phyloP scores from a whole-genome alignment of 2,113 vertebrate genomes.

The Petrocephalus zakoni region DNA sequence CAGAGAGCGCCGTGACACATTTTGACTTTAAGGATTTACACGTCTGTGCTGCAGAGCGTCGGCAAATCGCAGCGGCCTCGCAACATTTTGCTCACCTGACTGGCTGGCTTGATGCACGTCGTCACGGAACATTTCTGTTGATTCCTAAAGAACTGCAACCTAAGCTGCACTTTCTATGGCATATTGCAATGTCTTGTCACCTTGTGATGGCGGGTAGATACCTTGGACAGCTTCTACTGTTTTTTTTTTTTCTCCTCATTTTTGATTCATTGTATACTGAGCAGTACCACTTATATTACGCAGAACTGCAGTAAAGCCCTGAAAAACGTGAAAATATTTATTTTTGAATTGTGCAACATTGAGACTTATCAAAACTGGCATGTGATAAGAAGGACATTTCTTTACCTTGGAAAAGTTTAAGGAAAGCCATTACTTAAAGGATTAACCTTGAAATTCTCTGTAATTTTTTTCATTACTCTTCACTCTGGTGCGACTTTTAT shows the following conservation, averaged over 20 bases:
- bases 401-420: conserved; percentile 10
- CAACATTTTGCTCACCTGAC: background rate
- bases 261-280: background rate
- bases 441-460: conserved; percentile 28
- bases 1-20: background rate
- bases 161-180: background rate
- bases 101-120: background rate
- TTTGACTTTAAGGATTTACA: background rate
- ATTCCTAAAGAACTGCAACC: background rate
- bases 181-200: background rate
- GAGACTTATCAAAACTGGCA: background rate
- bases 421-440: conserved; percentile 18
- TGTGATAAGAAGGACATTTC: background rate
- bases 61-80: background rate
- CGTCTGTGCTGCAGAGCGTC: background rate
- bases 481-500: background rate
- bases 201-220: background rate
- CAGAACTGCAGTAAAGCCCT: background rate
- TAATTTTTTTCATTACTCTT: conserved; percentile 21
- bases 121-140: background rate
- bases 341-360: background rate
- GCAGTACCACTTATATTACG: background rate
- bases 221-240: background rate
- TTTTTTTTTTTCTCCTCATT: background rate
- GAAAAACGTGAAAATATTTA: background rate